These are phyloP conservation scores for Meles meles DNA, from an alignment of 2,113 vertebrate species.

Conservation along the genomic window DNA sequence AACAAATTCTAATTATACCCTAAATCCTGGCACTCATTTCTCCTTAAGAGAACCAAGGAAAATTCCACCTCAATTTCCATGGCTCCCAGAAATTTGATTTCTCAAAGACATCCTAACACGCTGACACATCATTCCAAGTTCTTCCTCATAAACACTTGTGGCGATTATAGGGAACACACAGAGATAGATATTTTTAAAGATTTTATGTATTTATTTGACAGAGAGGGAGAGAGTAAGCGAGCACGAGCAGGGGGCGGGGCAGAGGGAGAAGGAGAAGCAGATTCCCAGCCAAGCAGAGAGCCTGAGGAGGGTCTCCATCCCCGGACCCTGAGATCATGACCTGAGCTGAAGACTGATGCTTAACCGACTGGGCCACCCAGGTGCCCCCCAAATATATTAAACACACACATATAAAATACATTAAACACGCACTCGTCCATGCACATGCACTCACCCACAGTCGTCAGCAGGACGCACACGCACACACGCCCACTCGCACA, in stretches of 20 bases:
- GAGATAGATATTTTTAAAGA: background rate
- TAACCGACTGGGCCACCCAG: background rate
- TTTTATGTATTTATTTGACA: background rate
- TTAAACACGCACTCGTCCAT: too few relatives aligned
- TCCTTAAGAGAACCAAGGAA: conserved; percentile 34
- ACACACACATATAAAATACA: too few relatives aligned
- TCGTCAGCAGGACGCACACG: rapidly evolving
- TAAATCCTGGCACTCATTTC: conserved; percentile 37
- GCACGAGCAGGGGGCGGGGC: too few relatives aligned
- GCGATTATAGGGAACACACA: background rate
- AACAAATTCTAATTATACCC: conserved; percentile 45
- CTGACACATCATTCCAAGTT: background rate
- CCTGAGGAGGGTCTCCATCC: background rate
- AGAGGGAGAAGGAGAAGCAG: background rate
- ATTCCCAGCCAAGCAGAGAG: too few relatives aligned
- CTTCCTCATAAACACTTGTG: background rate
- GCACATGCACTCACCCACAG: background rate
- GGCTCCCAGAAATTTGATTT: background rate
- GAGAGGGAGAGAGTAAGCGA: background rate
- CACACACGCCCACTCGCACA: too few relatives aligned
- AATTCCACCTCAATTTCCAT: background rate
- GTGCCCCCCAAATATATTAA: background rate
- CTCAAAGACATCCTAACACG: background rate
- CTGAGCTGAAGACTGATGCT: background rate
- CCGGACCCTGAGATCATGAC: background rate